Conservation (phyloP, 1,140 invertebrate species). For the Camponotus floridanus region DNA sequence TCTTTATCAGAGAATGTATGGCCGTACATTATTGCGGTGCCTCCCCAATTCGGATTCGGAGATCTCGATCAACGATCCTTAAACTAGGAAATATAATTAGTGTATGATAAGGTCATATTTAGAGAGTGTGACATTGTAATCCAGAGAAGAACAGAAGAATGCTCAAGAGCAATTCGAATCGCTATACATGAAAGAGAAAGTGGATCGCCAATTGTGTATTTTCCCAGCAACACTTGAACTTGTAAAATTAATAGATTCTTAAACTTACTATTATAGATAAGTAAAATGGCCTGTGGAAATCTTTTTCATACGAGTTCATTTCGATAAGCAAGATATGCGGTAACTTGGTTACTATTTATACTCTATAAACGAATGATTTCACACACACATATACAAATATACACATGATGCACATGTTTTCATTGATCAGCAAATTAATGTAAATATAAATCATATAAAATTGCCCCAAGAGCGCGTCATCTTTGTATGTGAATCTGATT, state of each 20-base stretch:
- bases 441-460: slow-evolving; percentile 63
- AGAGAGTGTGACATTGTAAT: slow-evolving; percentile 11
- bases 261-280: slow-evolving; percentile 41
- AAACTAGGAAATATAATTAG: slow-evolving; percentile 41
- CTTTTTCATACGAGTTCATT: slow-evolving; percentile 43
- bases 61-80: slow-evolving; percentile 30
- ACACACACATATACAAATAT: not conserved
- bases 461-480: not conserved
- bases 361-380: slow-evolving; percentile 26
- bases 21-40: not conserved
- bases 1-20: slow-evolving; percentile 27
- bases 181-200: slow-evolving; percentile 17
- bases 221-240: slow-evolving; percentile 30
- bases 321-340: slow-evolving; percentile 14
- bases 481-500: slow-evolving; percentile 1
- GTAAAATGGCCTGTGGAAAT: slow-evolving; percentile 33
- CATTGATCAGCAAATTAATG: slow-evolving; percentile 39
- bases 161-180: slow-evolving; percentile 29
- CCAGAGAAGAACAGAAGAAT: slow-evolving; percentile 10
- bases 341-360: slow-evolving; percentile 41
- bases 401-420: slow-evolving; percentile 13
- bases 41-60: not conserved
- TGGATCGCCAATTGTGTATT: slow-evolving; percentile 6
- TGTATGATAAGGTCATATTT: slow-evolving; percentile 54
- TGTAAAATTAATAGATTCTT: slow-evolving; percentile 56